These are phyloP conservation scores for Spea bombifrons DNA, from an alignment of 2,113 vertebrate species.

Conservation along the genomic window DNA sequence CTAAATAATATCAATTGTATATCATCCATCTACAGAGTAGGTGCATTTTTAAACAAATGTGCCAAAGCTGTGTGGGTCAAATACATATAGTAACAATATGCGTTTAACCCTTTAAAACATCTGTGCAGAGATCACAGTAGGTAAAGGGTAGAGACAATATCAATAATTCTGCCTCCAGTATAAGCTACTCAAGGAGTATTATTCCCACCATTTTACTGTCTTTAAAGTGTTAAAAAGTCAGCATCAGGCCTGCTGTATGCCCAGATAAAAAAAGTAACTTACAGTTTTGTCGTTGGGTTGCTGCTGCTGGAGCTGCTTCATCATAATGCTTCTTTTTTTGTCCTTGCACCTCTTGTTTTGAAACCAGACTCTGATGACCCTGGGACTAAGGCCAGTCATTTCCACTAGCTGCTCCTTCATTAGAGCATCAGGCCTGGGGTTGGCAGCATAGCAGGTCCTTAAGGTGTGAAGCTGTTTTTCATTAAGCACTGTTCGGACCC, in stretches of 20 bases:
- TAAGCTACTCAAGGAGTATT: not conserved
- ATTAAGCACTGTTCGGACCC: slow-evolving; percentile 94
- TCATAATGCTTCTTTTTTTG: slow-evolving; percentile 93
- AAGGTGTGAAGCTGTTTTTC: slow-evolving; percentile 98
- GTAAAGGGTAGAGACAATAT: too few relatives aligned
- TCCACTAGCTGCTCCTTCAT: slow-evolving; percentile 99
- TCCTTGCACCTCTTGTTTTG: slow-evolving; percentile 99
- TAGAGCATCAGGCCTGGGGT: slow-evolving; percentile 94
- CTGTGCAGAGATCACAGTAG: too few relatives aligned
- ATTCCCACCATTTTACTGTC: not conserved
- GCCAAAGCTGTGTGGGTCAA: too few relatives aligned
- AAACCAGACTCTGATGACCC: slow-evolving; percentile 98
- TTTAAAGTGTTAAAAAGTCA: too few relatives aligned
- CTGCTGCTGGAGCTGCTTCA: slow-evolving; percentile 97
- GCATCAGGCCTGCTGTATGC: not conserved
- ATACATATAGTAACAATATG: too few relatives aligned
- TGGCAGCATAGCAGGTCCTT: slow-evolving; percentile 97
- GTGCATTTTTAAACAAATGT: not conserved
- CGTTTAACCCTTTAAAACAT: too few relatives aligned
- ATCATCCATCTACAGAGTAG: too few relatives aligned
- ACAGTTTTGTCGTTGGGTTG: slow-evolving; percentile 98
- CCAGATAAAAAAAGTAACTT: slow-evolving; percentile 54
- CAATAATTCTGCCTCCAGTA: too few relatives aligned
- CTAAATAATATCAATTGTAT: too few relatives aligned
- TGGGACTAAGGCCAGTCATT: slow-evolving; percentile 96